Evolutionary conservation across 2,113 vertebrate genomes (phyloP).

Genomic region (Melanerpes formicivorus): DNA sequence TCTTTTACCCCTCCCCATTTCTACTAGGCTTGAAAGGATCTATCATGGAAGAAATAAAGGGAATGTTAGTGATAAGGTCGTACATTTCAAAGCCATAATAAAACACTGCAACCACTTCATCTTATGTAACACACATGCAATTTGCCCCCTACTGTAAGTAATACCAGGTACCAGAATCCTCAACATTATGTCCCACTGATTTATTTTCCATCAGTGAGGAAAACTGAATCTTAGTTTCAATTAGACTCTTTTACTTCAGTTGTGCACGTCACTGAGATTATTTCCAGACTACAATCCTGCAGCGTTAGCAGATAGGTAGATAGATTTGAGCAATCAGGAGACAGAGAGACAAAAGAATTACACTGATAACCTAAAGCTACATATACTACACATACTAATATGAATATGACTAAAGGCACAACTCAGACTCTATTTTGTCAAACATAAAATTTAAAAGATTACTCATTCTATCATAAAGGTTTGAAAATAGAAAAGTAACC

Average conservation of each 20-base stretch:
- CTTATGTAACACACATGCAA: not conserved
- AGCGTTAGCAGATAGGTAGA: not conserved
- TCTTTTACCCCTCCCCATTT: not conserved
- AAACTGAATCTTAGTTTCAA: not conserved
- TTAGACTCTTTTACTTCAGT: not conserved
- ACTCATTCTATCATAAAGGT: not conserved
- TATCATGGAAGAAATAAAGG: not conserved
- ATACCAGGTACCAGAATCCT: not conserved
- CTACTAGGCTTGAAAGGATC: not conserved
- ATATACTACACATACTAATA: not conserved
- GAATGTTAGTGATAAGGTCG: not conserved
- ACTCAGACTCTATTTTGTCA: not conserved
- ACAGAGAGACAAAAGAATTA: not conserved
- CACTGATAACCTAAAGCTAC: not conserved
- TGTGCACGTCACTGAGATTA: not conserved
- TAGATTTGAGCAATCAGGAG: not conserved
- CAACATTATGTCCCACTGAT: not conserved
- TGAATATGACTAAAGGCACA: not conserved
- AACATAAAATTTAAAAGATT: not conserved
- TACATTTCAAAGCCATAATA: not conserved
- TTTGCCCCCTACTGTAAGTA: not conserved
- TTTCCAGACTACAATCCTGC: not conserved
- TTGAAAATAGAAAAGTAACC: not conserved
- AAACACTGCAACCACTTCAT: not conserved
- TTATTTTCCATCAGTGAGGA: not conserved